Evolutionary conservation across 1,140 invertebrate species (phyloP).

Genomic region (Brachystomella parvula): DNA sequence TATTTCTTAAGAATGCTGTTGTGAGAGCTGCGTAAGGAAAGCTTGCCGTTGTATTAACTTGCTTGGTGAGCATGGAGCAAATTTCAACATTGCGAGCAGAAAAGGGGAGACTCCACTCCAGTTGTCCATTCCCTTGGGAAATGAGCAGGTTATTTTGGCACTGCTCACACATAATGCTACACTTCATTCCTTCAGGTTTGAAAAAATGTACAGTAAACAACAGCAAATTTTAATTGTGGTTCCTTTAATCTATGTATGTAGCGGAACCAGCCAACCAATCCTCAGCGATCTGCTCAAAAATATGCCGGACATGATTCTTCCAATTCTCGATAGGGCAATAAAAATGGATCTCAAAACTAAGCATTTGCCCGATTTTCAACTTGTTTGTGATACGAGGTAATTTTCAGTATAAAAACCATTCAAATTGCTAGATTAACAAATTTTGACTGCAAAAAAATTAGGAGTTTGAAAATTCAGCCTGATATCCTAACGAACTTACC

Average conservation of each 20-base stretch:
- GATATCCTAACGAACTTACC: too few relatives aligned
- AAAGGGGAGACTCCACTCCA: constrained; percentile 21
- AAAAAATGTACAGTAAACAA: background rate
- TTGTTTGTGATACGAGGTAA: constrained; percentile 25
- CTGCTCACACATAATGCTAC: constrained; percentile 22
- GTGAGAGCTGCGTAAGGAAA: constrained; percentile 20
- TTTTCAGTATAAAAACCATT: too few relatives aligned
- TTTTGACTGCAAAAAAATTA: too few relatives aligned
- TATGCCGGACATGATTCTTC: constrained; percentile 20
- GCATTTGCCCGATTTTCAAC: constrained; percentile 20
- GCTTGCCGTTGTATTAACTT: constrained; percentile 20
- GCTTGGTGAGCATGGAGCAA: constrained; percentile 16
- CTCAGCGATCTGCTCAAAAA: constrained; percentile 20
- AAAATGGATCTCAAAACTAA: background rate
- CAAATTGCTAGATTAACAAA: too few relatives aligned
- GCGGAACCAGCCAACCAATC: constrained; percentile 12
- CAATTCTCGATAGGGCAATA: constrained; percentile 25
- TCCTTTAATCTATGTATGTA: background rate
- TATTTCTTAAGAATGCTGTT: constrained; percentile 20
- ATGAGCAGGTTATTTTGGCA: constrained; percentile 6
- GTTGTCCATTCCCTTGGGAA: constrained; percentile 4
- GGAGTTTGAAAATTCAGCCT: too few relatives aligned
- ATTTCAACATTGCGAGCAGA: constrained; percentile 18
- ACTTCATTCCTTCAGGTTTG: background rate
- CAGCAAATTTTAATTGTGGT: background rate